phyloP scores from a whole-genome alignment of 1,140 invertebrate genomes.

The Eufriesea mexicana region DNA sequence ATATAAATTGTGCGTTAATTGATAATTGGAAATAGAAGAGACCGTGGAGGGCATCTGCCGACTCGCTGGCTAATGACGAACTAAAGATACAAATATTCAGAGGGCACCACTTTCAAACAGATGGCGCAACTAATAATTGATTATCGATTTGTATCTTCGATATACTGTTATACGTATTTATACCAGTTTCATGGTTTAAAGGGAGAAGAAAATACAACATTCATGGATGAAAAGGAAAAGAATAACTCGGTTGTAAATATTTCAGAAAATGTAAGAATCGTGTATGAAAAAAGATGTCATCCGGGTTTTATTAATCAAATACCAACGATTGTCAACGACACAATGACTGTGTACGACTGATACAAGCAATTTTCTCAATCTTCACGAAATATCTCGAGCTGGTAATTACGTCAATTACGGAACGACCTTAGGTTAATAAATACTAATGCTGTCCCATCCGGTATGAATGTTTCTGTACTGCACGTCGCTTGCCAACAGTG shows the following conservation, averaged over 20 bases:
- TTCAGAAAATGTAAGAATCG: neutral
- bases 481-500: constrained; percentile 29
- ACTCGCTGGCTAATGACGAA: neutral
- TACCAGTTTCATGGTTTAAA: neutral
- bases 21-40: constrained; percentile 1
- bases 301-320: neutral
- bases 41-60: neutral
- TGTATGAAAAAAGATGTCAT: neutral
- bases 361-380: constrained; percentile 66
- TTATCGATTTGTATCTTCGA: neutral
- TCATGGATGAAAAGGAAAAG: neutral
- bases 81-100: neutral
- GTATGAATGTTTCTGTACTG: constrained; percentile 54
- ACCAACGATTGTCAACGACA: neutral
- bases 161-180: neutral
- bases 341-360: constrained; percentile 21
- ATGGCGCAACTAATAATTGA: neutral
- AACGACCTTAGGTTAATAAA: constrained; percentile 72
- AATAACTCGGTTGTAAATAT: neutral
- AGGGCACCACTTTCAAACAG: neutral
- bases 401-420: constrained; percentile 72
- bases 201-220: neutral
- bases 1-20: constrained; percentile 23
- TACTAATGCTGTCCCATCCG: constrained; percentile 66
- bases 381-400: constrained; percentile 62